phyloP scores from a whole-genome alignment of 2,797 vertebrate species.

The Dermochelys coriacea region DNA sequence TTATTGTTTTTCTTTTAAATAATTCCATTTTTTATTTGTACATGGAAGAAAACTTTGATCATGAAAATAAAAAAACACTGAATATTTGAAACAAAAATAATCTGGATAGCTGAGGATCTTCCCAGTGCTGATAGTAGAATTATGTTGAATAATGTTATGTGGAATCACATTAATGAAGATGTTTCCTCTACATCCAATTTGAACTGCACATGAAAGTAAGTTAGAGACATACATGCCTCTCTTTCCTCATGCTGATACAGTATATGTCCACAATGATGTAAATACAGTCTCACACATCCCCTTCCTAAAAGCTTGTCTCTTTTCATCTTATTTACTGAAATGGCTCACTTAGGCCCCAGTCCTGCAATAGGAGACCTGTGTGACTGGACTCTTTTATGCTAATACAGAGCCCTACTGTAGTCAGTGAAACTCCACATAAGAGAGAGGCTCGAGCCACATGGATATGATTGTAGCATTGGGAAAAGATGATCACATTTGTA shows the following conservation, averaged over 20 bases:
- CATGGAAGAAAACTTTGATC: background rate
- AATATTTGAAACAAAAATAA: background rate
- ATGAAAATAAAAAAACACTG: background rate
- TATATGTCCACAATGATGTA: conserved; percentile 14
- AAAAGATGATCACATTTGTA: too few species aligned
- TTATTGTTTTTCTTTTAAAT: background rate
- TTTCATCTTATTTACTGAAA: too few species aligned
- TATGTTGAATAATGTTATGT: background rate
- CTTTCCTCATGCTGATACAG: background rate
- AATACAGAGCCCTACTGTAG: too few species aligned
- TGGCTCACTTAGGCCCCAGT: too few species aligned
- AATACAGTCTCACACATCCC: conserved; percentile 25
- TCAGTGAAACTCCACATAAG: too few species aligned
- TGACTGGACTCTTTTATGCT: too few species aligned
- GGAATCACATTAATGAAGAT: background rate
- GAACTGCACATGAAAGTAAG: background rate
- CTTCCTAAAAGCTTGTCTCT: background rate
- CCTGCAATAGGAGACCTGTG: too few species aligned
- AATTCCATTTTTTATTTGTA: background rate
- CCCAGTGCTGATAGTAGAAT: background rate
- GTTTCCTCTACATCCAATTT: background rate
- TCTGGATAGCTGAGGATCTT: background rate
- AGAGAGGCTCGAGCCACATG: too few species aligned
- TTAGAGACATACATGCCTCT: background rate
- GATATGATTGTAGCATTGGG: too few species aligned